Base-by-base conservation (phyloP, 2,888 invertebrate genomes). In the Atherix ibis region DNA sequence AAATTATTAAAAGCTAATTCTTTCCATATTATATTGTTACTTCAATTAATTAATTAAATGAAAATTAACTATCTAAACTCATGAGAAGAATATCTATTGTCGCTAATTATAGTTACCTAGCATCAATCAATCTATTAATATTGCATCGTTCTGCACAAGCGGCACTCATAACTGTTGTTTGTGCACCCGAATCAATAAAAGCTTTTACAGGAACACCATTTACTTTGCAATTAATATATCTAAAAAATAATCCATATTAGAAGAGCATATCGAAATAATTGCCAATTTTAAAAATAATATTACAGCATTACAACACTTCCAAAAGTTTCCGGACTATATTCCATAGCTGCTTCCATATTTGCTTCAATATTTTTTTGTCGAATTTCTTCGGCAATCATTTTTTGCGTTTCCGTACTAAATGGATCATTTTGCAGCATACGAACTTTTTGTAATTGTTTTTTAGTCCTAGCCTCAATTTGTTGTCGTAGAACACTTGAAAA, bases 261-360 rank as follows among this genome's bases (percentile, higher is more conserved):
- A 26, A 13, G 26, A 26, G n/a, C 5, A 5, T 8, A 6, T 26
- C n/a, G 26, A 18, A 16, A 33, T 17, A 12, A 8, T 26, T 18
- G 14, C 24, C 5, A 26, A 26, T 10, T 26, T 26, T 26, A 28
- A n/a, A 24, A 28, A 18, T 18, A 28, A 18, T 18, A 22, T 46
- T 43, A 83, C 47, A 98, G 70, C 98, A 98, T 97, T 31, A 87
- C 82, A 28, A 98, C 95, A 19, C 89, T 88, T 37, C 94, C 97
- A 63, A 97, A 97, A 28, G 87, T 91, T 64, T 98, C 98, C 0
- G 98, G 98, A 62, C 94, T 89, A 57, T 89, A 89, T 55, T 98
- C 97, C 76, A 97, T 91, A 1, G 97, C 97, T 2, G 91, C 89
- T 55, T 95, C 91, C 94, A 97, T 95, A 53, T 95, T 95, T 1